phyloP scores from a whole-genome alignment of 2,888 invertebrate species.

The Bimastos eiseni region DNA sequence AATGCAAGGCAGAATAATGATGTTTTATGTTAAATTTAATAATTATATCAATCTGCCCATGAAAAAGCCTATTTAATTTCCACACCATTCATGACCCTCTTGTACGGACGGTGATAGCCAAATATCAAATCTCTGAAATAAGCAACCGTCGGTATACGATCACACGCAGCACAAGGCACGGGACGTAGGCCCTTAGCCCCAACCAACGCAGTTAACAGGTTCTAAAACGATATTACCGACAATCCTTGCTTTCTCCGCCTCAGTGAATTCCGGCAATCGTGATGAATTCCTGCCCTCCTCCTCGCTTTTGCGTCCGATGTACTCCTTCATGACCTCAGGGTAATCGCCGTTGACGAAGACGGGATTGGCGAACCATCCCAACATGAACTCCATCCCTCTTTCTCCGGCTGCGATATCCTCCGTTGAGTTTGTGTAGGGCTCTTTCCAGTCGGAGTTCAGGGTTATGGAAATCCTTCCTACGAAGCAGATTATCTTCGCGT shows the following conservation, averaged over 20 bases:
- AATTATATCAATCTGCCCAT: no score
- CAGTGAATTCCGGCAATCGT: slow-evolving; percentile 47
- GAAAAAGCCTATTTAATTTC: no score
- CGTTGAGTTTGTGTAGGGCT: slow-evolving; percentile 35
- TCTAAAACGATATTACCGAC: slow-evolving; percentile 34
- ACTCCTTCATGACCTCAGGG: slow-evolving; percentile 44
- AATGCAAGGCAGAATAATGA: no score
- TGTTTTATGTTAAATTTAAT: no score
- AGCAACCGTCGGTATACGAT: no score
- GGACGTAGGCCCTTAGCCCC: no score
- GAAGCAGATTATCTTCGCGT: neutral
- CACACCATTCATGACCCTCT: no score
- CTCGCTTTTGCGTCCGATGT: slow-evolving; percentile 39
- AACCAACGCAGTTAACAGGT: no score
- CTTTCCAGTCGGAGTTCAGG: slow-evolving; percentile 42
- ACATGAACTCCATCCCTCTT: slow-evolving; percentile 40
- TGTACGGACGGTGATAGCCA: no score
- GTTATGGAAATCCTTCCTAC: slow-evolving; percentile 43
- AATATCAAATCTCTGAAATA: no score
- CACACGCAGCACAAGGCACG: no score
- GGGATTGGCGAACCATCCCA: slow-evolving; percentile 46
- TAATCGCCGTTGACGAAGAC: slow-evolving; percentile 44
- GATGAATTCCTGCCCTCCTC: slow-evolving; percentile 42
- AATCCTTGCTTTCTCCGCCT: slow-evolving; percentile 42
- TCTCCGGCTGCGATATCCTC: slow-evolving; percentile 41